Evolutionary conservation across 1,140 invertebrate species (phyloP).

Genomic region (Cataglyphis hispanica): DNA sequence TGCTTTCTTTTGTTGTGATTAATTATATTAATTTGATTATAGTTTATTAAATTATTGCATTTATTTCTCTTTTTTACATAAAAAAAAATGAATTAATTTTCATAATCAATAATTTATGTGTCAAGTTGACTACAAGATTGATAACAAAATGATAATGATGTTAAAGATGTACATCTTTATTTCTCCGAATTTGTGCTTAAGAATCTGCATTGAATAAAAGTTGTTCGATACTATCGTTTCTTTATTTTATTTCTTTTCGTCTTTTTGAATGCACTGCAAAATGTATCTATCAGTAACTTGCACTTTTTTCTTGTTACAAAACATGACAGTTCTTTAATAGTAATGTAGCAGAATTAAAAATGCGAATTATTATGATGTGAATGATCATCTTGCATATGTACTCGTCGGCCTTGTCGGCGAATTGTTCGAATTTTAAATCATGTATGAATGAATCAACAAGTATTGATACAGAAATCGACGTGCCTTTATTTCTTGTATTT

Average conservation of each 20-base stretch:
- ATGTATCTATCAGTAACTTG: slow-evolving; percentile 5
- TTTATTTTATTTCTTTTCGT: neutral
- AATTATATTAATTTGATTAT: too few relatives aligned
- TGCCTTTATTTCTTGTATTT: too few relatives aligned
- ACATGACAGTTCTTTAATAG: neutral
- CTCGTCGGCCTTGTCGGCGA: neutral
- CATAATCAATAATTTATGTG: neutral
- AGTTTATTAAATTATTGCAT: too few relatives aligned
- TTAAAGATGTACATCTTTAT: neutral
- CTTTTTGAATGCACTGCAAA: neutral
- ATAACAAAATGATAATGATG: neutral
- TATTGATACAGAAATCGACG: neutral
- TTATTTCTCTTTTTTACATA: neutral
- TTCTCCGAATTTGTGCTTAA: neutral
- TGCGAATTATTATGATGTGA: slow-evolving; percentile 12
- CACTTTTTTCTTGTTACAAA: neutral
- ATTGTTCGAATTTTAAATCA: neutral
- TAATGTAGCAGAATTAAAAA: neutral
- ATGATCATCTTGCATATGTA: neutral
- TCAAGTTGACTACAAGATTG: neutral
- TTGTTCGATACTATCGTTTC: neutral
- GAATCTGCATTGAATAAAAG: neutral
- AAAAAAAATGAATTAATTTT: neutral
- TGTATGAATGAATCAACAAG: neutral
- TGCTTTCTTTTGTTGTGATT: too few relatives aligned